Conservation (phyloP, 2,888 invertebrate species). For the Mayetiola destructor region DNA sequence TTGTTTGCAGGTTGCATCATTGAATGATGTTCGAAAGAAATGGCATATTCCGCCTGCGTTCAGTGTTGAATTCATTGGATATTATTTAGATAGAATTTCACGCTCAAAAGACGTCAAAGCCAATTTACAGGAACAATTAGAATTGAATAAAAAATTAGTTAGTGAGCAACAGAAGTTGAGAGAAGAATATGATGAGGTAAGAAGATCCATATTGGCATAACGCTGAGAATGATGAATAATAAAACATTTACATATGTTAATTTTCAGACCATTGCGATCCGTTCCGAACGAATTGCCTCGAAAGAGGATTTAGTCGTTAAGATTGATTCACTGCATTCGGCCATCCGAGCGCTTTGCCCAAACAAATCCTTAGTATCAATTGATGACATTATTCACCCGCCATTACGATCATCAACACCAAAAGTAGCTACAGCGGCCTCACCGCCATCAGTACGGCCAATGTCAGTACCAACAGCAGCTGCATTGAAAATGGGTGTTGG, state of each 20-base stretch:
- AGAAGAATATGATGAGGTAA: slow-evolving; percentile 62
- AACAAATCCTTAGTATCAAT: slow-evolving; percentile 43
- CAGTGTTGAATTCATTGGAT: slow-evolving; percentile 86
- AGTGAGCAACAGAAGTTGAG: slow-evolving; percentile 64
- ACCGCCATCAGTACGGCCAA: slow-evolving; percentile 41
- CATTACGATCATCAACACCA: too few relatives aligned
- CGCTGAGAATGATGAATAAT: not conserved
- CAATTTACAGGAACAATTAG: slow-evolving; percentile 57
- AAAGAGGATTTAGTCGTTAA: slow-evolving; percentile 44
- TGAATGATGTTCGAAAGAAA: slow-evolving; percentile 77
- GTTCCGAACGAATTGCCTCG: slow-evolving; percentile 48
- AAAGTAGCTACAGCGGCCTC: slow-evolving; percentile 2
- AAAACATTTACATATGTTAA: slow-evolving; percentile 10
- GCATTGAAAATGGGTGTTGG: slow-evolving; percentile 77
- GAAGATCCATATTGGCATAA: not conserved
- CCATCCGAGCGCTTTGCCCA: slow-evolving; percentile 45
- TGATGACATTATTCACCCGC: slow-evolving; percentile 39
- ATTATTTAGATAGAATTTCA: slow-evolving; percentile 78
- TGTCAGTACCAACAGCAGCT: slow-evolving; percentile 66
- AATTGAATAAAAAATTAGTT: slow-evolving; percentile 56
- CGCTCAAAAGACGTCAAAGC: slow-evolving; percentile 64
- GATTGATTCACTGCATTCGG: slow-evolving; percentile 47
- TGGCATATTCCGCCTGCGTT: slow-evolving; percentile 92
- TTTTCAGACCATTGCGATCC: slow-evolving; percentile 41
- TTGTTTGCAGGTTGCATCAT: slow-evolving; percentile 43